Evolutionary conservation across 2,797 vertebrate species (phyloP).

Genomic region (Monodelphis domestica): DNA sequence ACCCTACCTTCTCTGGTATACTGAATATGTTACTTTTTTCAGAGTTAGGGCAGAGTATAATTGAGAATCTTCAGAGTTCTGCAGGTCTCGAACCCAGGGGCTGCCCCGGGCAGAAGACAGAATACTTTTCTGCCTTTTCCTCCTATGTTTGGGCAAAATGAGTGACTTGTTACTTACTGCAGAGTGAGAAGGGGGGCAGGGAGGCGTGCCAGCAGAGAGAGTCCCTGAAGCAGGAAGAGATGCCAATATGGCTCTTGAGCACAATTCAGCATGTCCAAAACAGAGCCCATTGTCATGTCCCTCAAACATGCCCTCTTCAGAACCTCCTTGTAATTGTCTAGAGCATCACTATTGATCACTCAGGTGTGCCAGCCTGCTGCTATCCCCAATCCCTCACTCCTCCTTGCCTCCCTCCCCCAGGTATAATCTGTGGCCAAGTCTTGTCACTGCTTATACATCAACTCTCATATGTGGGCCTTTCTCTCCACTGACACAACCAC

Average conservation of each 20-base stretch:
- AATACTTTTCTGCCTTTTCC: background rate
- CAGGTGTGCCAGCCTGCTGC: background rate
- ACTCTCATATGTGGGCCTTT: background rate
- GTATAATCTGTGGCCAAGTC: background rate
- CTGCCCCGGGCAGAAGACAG: background rate
- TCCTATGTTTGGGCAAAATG: background rate
- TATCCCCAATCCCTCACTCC: background rate
- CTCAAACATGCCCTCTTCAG: background rate
- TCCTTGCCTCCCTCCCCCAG: background rate
- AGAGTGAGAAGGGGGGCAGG: too few relatives aligned
- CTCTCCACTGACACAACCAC: background rate
- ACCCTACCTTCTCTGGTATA: background rate
- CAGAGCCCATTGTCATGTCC: background rate
- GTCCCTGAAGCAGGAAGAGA: background rate
- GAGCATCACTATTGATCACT: background rate
- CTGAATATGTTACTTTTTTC: background rate
- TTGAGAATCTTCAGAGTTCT: background rate
- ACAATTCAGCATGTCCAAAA: background rate
- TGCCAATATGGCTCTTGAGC: background rate
- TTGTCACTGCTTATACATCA: background rate
- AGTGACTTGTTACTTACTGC: background rate
- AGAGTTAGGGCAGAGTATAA: background rate
- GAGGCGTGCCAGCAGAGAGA: background rate
- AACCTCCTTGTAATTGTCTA: background rate
- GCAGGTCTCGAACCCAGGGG: background rate